A percentile compares a stretch with the other conserved stretches of the same genome.
phyloP scores from a whole-genome alignment of 2,888 invertebrate species.

The Patella depressa region DNA sequence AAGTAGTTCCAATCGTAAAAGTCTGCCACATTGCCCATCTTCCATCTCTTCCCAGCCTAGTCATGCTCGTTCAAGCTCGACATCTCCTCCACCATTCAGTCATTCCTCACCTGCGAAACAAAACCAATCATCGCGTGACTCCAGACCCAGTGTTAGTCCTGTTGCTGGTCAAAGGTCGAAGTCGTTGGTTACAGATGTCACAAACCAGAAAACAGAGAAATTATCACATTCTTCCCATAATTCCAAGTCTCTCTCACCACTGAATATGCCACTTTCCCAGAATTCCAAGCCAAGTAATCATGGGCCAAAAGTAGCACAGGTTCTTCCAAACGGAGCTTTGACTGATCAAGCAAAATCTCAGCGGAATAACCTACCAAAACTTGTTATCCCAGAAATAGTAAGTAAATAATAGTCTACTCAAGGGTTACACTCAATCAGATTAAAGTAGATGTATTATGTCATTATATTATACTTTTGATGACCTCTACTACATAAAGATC shows the following conservation, averaged over 20 bases:
- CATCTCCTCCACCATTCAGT: not conserved
- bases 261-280: no score
- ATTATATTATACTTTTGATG: no score
- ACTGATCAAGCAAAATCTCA: not conserved
- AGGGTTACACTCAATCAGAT: no score
- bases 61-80: not conserved
- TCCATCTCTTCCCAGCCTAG: not conserved
- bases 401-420: not conserved
- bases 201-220: no score
- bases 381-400: constrained; percentile 3
- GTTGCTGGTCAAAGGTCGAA: not conserved
- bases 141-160: not conserved
- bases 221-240: no score
- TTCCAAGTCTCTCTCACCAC: no score
- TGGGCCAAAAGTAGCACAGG: no score
- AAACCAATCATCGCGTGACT: not conserved
- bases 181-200: no score
- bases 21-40: not conserved
- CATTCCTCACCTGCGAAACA: constrained; percentile 5
- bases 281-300: no score
- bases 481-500: no score
- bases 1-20: not conserved
- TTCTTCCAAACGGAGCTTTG: not conserved
- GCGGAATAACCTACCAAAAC: not conserved
- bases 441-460: no score